Conservation (phyloP, 2,113 vertebrate genomes). For the Bos indicus region DNA sequence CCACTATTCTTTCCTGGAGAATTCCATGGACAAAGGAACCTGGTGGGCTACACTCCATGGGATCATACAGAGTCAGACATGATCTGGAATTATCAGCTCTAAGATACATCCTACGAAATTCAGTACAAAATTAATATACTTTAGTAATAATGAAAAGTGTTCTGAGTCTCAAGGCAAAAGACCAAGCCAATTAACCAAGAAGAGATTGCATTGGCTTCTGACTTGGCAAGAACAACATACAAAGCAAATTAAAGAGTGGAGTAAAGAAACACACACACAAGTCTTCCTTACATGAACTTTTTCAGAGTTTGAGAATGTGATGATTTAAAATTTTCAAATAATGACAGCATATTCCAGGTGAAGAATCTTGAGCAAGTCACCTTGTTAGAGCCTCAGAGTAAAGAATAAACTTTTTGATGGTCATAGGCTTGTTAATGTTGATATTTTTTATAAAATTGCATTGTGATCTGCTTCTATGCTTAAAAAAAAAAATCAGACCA, state of each 20-base stretch:
- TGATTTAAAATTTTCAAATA: background rate
- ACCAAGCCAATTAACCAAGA: background rate
- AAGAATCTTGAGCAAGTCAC: background rate
- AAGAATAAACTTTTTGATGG: background rate
- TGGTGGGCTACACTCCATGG: background rate
- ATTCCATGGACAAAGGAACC: background rate
- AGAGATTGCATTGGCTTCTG: background rate
- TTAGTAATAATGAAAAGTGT: background rate
- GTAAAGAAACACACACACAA: background rate
- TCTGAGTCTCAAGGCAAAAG: background rate
- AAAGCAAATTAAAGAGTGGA: background rate
- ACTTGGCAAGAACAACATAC: background rate
- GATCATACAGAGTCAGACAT: background rate
- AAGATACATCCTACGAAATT: accelerated
- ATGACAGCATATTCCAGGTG: background rate
- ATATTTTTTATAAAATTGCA: background rate
- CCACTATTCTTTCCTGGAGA: background rate
- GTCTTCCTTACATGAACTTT: background rate
- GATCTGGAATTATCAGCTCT: background rate
- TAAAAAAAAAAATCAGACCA: background rate
- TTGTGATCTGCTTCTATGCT: background rate
- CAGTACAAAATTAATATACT: background rate
- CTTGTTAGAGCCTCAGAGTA: background rate
- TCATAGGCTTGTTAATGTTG: background rate
- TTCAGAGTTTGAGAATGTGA: background rate